Base-by-base conservation (phyloP, 1,140 invertebrate species). In the Temnothorax curvispinosus region DNA sequence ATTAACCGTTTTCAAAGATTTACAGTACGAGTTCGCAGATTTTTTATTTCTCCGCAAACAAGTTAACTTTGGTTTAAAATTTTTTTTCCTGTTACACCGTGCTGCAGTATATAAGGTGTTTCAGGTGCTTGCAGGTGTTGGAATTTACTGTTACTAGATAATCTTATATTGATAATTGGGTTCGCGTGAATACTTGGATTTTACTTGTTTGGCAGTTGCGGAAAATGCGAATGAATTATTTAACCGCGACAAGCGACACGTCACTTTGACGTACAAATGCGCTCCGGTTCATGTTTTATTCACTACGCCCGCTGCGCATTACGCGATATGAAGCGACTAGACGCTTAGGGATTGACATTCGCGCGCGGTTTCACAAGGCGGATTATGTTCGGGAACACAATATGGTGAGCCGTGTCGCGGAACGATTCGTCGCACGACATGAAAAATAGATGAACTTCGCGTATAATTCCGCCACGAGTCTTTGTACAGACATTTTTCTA, bases 211-310 rank as follows among this genome's bases (percentile, higher is more conserved):
- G 21, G 54, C 65, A 50, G 82, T 77, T 52, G 84, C 5, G 62
- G 85, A 62, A 82, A 87, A 87, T 60, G 27, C 47, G 87, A 72
- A 88, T 88, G 85, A 71, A 87, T 88, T 71, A 72, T 88, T 88
- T 75, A 87, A 41, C 41, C 60, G 50, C 82, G 69, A 69, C 82
- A 86, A 78, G 60, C 80, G 54, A 74, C 80, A 75, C 69, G 80
- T 84, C 69, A 75, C n/a, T 21, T 44, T 18, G 21, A 75, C 69
- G 27, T 62, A 84, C 69, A 60, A 84, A 84, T 81, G 65, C 21
- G 15, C 44, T 32, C 44, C 44, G 64, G 21, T 50, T 69, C 76
- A 82, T 82, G 52, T 62, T 69, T 86, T 69, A 86, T 80, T 80
- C 85, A 82, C 27, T 13, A 38, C 13, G n/a, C 64, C 64, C 69